Evolutionary conservation across 2,888 invertebrate genomes (phyloP).

Genomic region (Microctonus aethiopoides): DNA sequence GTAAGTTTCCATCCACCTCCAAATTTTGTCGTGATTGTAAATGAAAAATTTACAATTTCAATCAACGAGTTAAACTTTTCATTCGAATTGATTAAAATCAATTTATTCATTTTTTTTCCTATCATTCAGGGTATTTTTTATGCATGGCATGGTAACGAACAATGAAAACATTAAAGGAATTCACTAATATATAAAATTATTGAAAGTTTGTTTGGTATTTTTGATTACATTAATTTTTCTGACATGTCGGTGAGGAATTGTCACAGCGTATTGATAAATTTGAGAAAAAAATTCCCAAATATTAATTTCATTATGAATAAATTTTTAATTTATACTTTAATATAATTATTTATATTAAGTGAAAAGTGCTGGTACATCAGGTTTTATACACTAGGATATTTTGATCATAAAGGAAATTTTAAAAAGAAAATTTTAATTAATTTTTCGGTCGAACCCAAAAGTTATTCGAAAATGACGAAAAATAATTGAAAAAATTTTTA

Average conservation of each 20-base stretch:
- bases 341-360: no score
- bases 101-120: background rate
- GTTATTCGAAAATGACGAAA: background rate
- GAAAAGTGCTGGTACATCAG: background rate
- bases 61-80: background rate
- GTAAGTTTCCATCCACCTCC: conserved; percentile 73
- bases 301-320: no score
- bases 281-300: no score
- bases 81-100: background rate
- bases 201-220: background rate
- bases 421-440: background rate
- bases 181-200: background rate
- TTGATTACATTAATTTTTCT: background rate
- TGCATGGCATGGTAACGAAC: background rate
- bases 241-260: conserved; percentile 7
- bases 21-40: background rate
- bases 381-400: conserved; percentile 8
- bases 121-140: conserved; percentile 11
- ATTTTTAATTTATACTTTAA: background rate
- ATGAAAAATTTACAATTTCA: background rate
- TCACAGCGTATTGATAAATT: conserved; percentile 20
- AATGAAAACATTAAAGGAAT: background rate
- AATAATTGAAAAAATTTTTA: background rate
- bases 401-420: no score
- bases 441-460: no score